phyloP scores from a whole-genome alignment of 2,113 vertebrate species.

The Cyanoliseus patagonus region DNA sequence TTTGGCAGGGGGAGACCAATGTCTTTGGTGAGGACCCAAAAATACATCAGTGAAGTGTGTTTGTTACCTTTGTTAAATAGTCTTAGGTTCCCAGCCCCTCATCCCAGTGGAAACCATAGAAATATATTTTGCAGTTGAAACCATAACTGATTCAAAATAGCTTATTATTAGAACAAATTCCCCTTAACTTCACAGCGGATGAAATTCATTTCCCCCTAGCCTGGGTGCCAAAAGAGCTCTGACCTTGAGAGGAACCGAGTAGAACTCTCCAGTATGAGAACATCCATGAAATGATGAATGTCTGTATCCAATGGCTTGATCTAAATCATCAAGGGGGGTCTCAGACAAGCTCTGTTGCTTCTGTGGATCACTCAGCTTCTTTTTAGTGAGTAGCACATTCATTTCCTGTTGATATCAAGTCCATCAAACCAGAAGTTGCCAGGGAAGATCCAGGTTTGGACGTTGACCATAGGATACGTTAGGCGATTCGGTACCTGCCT shows the following conservation, averaged over 20 bases:
- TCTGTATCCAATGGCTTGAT: neutral
- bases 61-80: neutral
- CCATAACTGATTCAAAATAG: neutral
- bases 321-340: neutral
- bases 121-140: neutral
- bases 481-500: neutral
- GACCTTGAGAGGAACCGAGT: neutral
- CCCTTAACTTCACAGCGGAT: neutral
- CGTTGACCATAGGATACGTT: fast-evolving
- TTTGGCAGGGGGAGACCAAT: neutral
- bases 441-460: neutral
- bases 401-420: neutral
- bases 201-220: neutral
- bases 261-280: neutral
- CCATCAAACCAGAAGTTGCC: neutral
- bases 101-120: neutral
- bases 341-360: neutral
- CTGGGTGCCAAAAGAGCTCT: neutral
- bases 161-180: neutral
- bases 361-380: neutral
- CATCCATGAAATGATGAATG: neutral
- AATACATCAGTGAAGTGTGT: neutral
- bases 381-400: neutral
- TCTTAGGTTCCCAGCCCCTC: neutral
- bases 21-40: neutral